Base-by-base conservation (phyloP, 2,797 vertebrate species). In the Darevskia nairensis region DNA sequence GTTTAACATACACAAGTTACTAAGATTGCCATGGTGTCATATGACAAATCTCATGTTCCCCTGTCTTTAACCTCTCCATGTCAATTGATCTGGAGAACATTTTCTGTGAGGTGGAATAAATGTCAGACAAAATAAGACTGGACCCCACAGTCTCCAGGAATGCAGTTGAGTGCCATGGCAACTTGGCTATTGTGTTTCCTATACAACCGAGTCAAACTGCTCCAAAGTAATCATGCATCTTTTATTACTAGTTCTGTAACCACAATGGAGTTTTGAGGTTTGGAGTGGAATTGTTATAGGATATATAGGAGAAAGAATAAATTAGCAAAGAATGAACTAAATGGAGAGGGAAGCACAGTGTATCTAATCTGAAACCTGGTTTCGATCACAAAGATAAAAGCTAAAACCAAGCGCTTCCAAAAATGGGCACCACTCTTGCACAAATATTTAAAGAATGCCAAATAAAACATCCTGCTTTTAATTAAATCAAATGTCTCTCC, bases 341-440 rank as follows among this genome's bases (percentile, higher is more conserved):
- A 61, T 15, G 19, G 55, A 64, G 84, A 85, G 55, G 72, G 75
- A 85, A 84, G 72, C 15, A 25, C 9, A 50, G 9, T 71, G 11
- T 50, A 25, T 27, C n/a, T 41, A 21, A 41, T 21, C 64, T 29
- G 32, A 27, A 72, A 72, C 9, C 35, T 85, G 35, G 10, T 55
- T 84, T 84, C 9, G 46, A 83, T 84, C 32, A 84, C 46, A 35
- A 59, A 82, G 41, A 76, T 74, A 74, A 9, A 75, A 81, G 69
- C 29, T 41, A 66, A 81, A 81, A n/a, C 68, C 10, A 61, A 87
- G 55, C 55, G 13, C 74, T 75, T 87, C 69, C 79, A 82, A n/a
- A 74, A 72, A 90, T 90, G 91, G 93, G 87, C 92, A 93, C 71
- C 80, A 21, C 19, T 85, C 66, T 68, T 68, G 44, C 15, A 81